Evolutionary conservation across 2,113 vertebrate species (phyloP).

Genomic region (Neogobius melanostomus): DNA sequence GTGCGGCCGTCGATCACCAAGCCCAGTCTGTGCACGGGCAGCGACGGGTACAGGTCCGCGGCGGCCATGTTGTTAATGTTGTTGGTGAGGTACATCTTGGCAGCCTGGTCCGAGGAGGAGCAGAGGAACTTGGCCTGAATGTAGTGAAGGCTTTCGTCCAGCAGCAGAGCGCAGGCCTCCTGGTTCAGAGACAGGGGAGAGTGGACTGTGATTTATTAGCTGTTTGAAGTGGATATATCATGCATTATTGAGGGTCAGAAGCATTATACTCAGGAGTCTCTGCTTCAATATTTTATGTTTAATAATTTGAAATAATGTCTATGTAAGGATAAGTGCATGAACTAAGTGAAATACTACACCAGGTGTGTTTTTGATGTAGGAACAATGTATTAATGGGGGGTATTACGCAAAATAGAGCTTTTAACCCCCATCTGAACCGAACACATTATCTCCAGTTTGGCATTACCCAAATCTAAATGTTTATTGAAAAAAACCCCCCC

Average conservation of each 20-base stretch:
- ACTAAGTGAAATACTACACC: no score
- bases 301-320: no score
- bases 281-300: neutral
- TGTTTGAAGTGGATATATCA: neutral
- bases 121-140: conserved; percentile 83
- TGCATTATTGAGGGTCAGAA: no score
- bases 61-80: conserved; percentile 52
- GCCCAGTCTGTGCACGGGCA: conserved; percentile 79
- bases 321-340: no score
- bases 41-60: conserved; percentile 59
- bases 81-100: conserved; percentile 59
- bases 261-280: neutral
- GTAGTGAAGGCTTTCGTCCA: conserved; percentile 89
- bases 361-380: no score
- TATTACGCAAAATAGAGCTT: no score
- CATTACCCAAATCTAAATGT: no score
- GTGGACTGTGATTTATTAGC: neutral
- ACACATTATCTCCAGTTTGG: no score
- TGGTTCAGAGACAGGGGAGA: conserved; percentile 64
- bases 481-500: no score
- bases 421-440: no score
- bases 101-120: conserved; percentile 56
- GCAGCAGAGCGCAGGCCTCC: conserved; percentile 88
- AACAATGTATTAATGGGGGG: no score
- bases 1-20: conserved; percentile 94